Conservation (phyloP, 2,113 vertebrate genomes). For the Zeus faber region DNA sequence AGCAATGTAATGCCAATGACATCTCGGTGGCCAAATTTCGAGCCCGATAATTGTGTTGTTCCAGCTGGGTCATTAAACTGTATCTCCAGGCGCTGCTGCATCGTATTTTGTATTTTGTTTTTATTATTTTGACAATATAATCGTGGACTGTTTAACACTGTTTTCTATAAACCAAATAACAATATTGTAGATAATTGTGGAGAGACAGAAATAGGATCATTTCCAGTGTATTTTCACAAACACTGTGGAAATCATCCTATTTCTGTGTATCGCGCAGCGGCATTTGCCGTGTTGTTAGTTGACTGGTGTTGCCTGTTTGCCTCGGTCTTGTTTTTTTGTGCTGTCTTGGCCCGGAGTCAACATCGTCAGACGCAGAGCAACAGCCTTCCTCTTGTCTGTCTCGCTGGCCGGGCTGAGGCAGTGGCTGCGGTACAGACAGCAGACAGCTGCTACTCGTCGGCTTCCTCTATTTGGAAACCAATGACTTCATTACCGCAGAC, state of each 20-base stretch:
- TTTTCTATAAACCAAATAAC: too few species aligned
- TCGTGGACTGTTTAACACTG: too few species aligned
- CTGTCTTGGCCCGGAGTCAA: conserved; percentile 51
- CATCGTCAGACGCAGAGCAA: conserved; percentile 62
- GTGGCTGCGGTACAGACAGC: conserved; percentile 68
- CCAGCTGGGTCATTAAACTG: neutral
- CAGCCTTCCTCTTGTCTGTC: conserved; percentile 55
- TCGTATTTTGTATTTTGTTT: too few species aligned
- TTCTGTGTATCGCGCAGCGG: too few species aligned
- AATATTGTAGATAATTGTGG: too few species aligned
- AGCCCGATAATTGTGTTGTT: neutral
- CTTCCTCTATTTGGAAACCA: conserved; percentile 69
- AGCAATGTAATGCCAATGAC: conserved; percentile 7
- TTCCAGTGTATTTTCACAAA: too few species aligned
- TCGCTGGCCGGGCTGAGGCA: conserved; percentile 45
- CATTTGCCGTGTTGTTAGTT: conserved; percentile 13
- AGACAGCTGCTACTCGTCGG: conserved; percentile 70
- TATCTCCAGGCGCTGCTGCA: neutral
- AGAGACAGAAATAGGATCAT: too few species aligned
- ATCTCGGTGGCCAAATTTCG: conserved; percentile 6
- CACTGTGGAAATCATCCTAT: too few species aligned
- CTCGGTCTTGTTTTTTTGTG: too few species aligned
- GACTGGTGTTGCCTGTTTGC: conserved; percentile 40
- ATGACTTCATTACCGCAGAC: conserved; percentile 74
- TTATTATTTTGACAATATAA: too few species aligned